Base-by-base conservation (phyloP, 2,888 invertebrate species). In the Campaea margaritaria region DNA sequence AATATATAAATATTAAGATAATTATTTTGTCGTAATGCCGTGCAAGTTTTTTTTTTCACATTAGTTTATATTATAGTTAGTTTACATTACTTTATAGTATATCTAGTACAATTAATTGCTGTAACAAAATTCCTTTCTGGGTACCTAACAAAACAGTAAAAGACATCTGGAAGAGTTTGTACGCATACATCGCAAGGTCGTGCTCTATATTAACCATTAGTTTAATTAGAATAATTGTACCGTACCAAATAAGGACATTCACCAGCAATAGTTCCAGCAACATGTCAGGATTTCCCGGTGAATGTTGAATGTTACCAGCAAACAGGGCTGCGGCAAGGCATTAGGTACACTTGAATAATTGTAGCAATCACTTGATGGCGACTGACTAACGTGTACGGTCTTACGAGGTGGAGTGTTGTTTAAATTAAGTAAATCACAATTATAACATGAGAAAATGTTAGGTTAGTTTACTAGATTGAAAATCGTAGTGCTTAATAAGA, bases 291-390 rank as follows among this genome's bases (percentile, higher is more conserved):
- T 67, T 68, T 70, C 62, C 58, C 50, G 55, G 62, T 52, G 54
- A 59, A 67, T 71, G 69, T 68, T 69, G 67, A 70, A 75, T 75
- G 69, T 72, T 69, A 67, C 67, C 69, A 69, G 66, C 73, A 74
- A 75, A 74, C 73, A 73, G 62, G 65, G 64, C 68, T 76, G 76
- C 64, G 75, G 73, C 73, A 74, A 75, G 73, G 79, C 73, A 78
- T 81, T 79, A 21, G 21, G 21, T 21, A 79, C 72, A 70, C 79
- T 74, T 83, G 82, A 85, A 76, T 84, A 83, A 85, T 86, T 78
- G 76, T 76, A 60, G 76, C 79, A 76, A 83, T 83, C 79, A 78
- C 78, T 78, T 76, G 80, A 82, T 79, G 79, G 76, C 74, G 73
- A 74, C 76, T 80, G 82, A 83, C 79, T 78, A 81, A 82, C 78